Conservation (phyloP, 1,140 invertebrate species). For the Listronotus bonariensis region DNA sequence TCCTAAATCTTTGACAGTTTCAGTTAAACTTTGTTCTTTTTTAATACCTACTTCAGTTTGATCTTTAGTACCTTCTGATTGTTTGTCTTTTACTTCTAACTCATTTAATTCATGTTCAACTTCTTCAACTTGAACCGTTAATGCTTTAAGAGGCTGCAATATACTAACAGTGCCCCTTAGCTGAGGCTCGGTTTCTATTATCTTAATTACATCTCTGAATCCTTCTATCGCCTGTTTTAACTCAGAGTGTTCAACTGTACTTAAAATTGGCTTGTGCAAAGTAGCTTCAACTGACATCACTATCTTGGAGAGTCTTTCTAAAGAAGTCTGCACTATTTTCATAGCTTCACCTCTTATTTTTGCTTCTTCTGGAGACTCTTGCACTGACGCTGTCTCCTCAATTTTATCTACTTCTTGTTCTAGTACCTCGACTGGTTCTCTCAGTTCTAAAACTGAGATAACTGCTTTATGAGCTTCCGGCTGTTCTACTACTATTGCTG, state of each 20-base stretch:
- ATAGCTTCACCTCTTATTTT: slow-evolving; percentile 8
- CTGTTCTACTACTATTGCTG: slow-evolving; percentile 23
- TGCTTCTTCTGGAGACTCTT: slow-evolving; percentile 12
- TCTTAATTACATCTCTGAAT: slow-evolving; percentile 31
- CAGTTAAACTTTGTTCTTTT: background rate
- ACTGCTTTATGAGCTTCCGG: slow-evolving; percentile 29
- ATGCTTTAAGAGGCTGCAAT: slow-evolving; percentile 26
- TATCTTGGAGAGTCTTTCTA: slow-evolving; percentile 36
- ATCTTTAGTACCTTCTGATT: background rate
- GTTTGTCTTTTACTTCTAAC: background rate
- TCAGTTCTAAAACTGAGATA: slow-evolving; percentile 33
- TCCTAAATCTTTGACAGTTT: slow-evolving; percentile 4
- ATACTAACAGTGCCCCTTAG: slow-evolving; percentile 3
- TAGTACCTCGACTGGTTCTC: slow-evolving; percentile 33
- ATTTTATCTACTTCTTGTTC: slow-evolving; percentile 29
- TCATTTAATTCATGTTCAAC: slow-evolving; percentile 18
- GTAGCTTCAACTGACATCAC: slow-evolving; percentile 16
- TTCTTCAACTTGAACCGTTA: slow-evolving; percentile 35
- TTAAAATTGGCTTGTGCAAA: slow-evolving; percentile 31
- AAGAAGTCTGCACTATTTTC: slow-evolving; percentile 18
- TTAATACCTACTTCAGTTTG: background rate
- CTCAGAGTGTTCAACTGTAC: slow-evolving; percentile 19
- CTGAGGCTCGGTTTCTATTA: slow-evolving; percentile 17
- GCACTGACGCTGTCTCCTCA: slow-evolving; percentile 1
- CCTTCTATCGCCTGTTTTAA: slow-evolving; percentile 32